These are phyloP conservation scores for Nestor notabilis DNA, from an alignment of 2,113 vertebrate species.

Conservation along the genomic window DNA sequence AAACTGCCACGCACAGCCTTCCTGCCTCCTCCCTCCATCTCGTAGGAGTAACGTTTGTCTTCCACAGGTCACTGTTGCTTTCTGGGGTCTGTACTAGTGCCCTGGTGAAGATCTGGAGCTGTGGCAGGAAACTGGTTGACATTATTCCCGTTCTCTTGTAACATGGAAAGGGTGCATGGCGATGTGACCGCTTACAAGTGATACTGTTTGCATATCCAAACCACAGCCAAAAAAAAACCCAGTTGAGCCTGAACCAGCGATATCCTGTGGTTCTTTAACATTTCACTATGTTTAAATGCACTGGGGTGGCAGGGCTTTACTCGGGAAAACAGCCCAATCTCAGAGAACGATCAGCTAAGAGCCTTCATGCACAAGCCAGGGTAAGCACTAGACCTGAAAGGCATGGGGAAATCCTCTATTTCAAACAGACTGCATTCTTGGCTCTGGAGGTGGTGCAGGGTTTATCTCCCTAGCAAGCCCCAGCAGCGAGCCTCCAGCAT, in stretches of 20 bases:
- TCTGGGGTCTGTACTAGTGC: neutral
- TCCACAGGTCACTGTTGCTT: neutral
- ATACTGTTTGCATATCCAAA: neutral
- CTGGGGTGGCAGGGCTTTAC: no score
- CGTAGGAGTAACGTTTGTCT: accelerated
- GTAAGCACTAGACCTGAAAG: neutral
- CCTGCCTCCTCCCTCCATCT: neutral
- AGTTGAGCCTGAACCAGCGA: neutral
- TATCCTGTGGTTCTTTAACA: neutral
- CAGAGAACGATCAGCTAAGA: neutral
- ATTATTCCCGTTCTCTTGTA: neutral
- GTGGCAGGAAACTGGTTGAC: neutral
- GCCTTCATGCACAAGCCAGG: neutral
- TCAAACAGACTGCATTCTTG: neutral
- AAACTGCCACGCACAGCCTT: neutral
- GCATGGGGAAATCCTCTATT: neutral
- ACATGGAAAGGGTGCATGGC: accelerated
- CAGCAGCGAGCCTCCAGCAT: neutral
- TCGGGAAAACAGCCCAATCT: neutral
- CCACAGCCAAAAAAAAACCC: neutral
- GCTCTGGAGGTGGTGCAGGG: neutral
- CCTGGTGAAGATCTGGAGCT: neutral
- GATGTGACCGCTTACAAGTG: accelerated
- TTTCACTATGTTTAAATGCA: accelerated
- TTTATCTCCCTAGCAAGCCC: neutral